Base-by-base conservation (phyloP, 2,888 invertebrate species). In the Ctena decussata region DNA sequence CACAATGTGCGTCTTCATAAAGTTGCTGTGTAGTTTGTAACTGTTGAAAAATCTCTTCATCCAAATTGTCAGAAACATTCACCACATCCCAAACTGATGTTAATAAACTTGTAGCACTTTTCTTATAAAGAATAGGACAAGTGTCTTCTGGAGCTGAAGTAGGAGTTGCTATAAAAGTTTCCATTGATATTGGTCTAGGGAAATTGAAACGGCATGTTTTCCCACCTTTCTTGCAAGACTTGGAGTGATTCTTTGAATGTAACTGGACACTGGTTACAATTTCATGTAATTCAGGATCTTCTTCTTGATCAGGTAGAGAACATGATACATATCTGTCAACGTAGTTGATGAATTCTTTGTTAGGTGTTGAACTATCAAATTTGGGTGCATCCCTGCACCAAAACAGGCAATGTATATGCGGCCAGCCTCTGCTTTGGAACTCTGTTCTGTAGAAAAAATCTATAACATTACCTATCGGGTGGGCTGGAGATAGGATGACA, bases 171-270 rank as follows among this genome's bases (percentile, higher is more conserved):
- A 88, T 73, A 69, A 83, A 81, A 30, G 86, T 88, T 21, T 49
- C 15, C 12, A n/a, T 69, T 32, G 80, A 77, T 69, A 84, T 72
- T 57, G 88, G 88, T 39, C 78, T 77, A 35, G 86, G 86, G 46
- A 86, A 88, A 41, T 72, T 65, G 44, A 88, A 88, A 60, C 86
- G 74, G 60, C 88, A 88, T 6, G 30, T 44, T 57, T 72, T 81
- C 41, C 77, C 73, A 49, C 57, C 73, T 32, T 89, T 89, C 70
- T 76, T 82, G 69, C 89, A 89, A 18, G 84, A 77, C 32, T 76
- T 84, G 53, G 89, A 87, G 72, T 89, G 89, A 5, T 57, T 76
- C 71, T 82, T 85, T n/a, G 82, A 81, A 69, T 89, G 89, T 60
- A 79, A 76, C 71, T 89, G 89, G 18, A 89, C 86, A 53, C 41